Evolutionary conservation across 2,888 invertebrate species (phyloP), one percentile per base, ranked within the genome.

Genomic region (Metacarcinus magister): DNA sequence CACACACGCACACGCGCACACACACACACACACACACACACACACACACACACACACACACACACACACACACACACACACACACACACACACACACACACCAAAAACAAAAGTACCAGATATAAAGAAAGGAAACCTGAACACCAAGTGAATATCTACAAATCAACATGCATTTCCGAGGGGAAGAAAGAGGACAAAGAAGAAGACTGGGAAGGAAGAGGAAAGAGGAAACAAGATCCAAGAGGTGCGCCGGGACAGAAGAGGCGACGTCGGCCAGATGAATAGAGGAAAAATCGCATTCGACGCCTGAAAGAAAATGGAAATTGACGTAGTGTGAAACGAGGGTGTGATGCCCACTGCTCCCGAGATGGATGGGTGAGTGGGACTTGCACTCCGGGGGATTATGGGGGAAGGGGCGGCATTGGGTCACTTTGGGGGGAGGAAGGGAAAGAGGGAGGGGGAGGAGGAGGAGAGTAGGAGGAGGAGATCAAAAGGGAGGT

Each of bases 21-120:
- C 91, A 91, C 91, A 91, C 91, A 91, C 48, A 92, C 92, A 92
- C 48, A 92, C 92, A 92, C 48, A 92, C 92, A 92, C 48, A 92
- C 92, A 92, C 48, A 92, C 92, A 92, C 48, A 92, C 89, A 32
- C 28, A 82, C 82, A 82, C 82, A 82, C 28, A 75, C 28, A 75
- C 28, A 75, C 28, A 28, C 46, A 92, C 92, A 92, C 46, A 92
- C 90, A 90, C 90, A 90, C 43, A 90, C n/a, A 92, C 48, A 92
- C n/a, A 92, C 48, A 92, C n/a, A 92, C 48, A 92, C n/a, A 92
- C 48, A 92, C n/a, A 92, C 5, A 23, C n/a, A 75, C 5, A 75
- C 0, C 43, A 43, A n/a, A 91, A n/a, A n/a, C n/a, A 82, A 10
- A 82, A 82, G 32, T 0, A 28, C 28, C 28, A 1, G 32, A 10